Evolutionary conservation across 1,140 invertebrate species (phyloP), one percentile per base, ranked within the genome.

Genomic region (Penaeus indicus): DNA sequence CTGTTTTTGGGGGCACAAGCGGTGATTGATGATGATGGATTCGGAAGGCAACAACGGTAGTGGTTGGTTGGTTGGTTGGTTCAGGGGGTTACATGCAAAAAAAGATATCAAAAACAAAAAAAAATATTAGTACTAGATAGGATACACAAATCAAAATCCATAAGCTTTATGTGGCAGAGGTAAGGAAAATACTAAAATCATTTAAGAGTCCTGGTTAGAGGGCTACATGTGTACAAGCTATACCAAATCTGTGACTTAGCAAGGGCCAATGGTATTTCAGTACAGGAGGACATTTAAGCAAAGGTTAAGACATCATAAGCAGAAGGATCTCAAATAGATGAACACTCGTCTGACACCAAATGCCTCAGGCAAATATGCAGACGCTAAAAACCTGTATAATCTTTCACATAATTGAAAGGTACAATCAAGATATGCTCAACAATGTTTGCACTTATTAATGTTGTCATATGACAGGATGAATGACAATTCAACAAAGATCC

Each of bases 1-100:
- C 96, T 97, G 95, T 92, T 91, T 90, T 92, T 90, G 92, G 90
- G 89, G 82, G 91, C 92, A 92, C 92, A 92, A 86, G 84, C 84
- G 89, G 61, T 86, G 84, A 78, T 81, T 63, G 84, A 82, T 90
- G 89, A 63, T 85, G 84, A 77, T 89, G 83, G 88, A 75, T 77
- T 82, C 67, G 69, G 81, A 82, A 75, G 84, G 84, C 84, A 84
- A 86, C 84, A 86, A 82, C 69, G 81, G 84, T 90, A 90, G 89
- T 86, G 84, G 85, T 86, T 90, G 84, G 84, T 90, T 90, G 89
- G 89, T 90, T 90, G 89, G 89, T 84, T 84, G 60, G 63, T 85
- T 77, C 62, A 67, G 72, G 85, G 89, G 89, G 85, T 86, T 86
- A 86, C 89, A 90, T 90, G 89, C 89, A 90, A 90, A 86, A 67